Conservation (phyloP, 2,888 invertebrate genomes). For the Heliconius sara region DNA sequence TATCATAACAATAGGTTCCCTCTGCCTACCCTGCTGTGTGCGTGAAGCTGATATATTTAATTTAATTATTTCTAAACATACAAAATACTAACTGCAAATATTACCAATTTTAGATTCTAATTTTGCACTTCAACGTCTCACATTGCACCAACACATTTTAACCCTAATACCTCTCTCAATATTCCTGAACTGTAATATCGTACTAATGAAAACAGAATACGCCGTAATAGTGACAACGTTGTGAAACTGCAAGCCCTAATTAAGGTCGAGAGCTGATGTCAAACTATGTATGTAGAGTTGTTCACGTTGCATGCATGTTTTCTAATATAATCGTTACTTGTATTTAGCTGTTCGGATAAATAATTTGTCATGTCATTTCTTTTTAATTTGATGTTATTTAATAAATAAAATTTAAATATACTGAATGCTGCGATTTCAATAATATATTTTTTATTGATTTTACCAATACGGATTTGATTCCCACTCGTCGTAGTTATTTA, state of each 20-base stretch:
- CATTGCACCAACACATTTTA: not conserved
- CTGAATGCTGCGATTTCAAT: no score
- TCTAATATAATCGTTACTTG: not conserved
- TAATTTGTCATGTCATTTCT: not conserved
- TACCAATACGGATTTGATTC: no score
- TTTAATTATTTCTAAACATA: no score
- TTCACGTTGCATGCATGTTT: not conserved
- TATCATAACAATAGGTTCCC: no score
- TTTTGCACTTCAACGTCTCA: not conserved
- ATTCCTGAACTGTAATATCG: slow-evolving; percentile 10
- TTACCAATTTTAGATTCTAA: no score
- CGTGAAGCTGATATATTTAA: no score
- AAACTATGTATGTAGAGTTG: not conserved
- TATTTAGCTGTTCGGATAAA: not conserved
- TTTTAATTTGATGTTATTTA: not conserved
- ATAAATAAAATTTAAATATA: no score
- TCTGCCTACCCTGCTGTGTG: no score
- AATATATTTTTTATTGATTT: no score
- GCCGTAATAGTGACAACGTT: not conserved
- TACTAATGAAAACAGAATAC: slow-evolving; percentile 13
- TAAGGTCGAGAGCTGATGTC: slow-evolving; percentile 30
- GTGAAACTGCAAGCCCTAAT: slow-evolving; percentile 27
- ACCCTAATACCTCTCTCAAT: not conserved
- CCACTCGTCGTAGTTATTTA: no score
- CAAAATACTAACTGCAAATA: no score